These are phyloP conservation scores for Xestobium rufovillosum DNA, from an alignment of 2,888 invertebrate species.

Conservation along the genomic window DNA sequence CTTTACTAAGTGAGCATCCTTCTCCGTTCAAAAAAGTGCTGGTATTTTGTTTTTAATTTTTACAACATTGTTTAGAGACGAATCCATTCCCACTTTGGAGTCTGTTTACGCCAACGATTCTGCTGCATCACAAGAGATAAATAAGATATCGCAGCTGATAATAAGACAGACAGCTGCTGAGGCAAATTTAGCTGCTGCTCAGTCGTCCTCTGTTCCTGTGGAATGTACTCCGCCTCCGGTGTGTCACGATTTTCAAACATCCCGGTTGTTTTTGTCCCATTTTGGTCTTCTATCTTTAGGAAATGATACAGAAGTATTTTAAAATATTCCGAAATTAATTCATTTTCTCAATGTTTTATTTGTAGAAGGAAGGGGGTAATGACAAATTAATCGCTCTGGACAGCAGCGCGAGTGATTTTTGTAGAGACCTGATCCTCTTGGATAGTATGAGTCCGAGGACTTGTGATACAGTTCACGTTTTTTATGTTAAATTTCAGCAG, in stretches of 20 bases:
- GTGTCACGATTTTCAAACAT: constrained; percentile 91
- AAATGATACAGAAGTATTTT: constrained; percentile 46
- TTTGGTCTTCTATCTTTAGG: constrained; percentile 80
- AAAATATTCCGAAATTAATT: too few relatives aligned
- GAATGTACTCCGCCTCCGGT: constrained; percentile 75
- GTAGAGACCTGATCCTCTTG: constrained; percentile 68
- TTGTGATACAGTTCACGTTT: constrained; percentile 87
- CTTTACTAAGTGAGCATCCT: too few relatives aligned
- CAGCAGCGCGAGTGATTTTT: constrained; percentile 62
- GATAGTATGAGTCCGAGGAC: constrained; percentile 84
- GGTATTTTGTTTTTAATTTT: too few relatives aligned
- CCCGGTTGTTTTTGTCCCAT: constrained; percentile 89
- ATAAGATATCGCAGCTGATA: constrained; percentile 63
- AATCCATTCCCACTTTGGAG: constrained; percentile 83
- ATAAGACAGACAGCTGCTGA: constrained; percentile 57
- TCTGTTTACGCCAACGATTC: constrained; percentile 58
- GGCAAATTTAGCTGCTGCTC: constrained; percentile 29
- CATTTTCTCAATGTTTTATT: constrained; percentile 18
- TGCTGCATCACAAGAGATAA: constrained; percentile 44
- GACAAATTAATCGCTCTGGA: constrained; percentile 67
- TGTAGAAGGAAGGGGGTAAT: constrained; percentile 35
- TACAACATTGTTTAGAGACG: constrained; percentile 61
- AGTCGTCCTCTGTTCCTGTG: constrained; percentile 37
- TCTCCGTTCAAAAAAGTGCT: too few relatives aligned
- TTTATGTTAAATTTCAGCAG: constrained; percentile 88